Base-by-base conservation (phyloP, 2,888 invertebrate genomes). In the Ochropleura leucogaster region DNA sequence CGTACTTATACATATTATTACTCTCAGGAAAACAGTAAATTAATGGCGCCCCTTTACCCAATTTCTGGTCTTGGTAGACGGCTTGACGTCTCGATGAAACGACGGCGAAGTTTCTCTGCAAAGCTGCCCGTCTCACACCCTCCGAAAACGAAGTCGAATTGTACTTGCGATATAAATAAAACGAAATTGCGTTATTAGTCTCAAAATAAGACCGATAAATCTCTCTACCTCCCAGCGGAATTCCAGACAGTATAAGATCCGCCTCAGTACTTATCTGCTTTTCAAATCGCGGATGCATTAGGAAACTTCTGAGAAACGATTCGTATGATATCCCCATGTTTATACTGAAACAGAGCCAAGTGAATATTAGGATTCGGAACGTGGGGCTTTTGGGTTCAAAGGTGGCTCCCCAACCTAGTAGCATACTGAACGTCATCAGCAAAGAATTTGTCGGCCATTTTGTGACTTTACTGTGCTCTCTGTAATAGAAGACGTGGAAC, bases 211-310 rank as follows among this genome's bases (percentile, higher is more conserved):
- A 92, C 87, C 94, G 94, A 92, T 96, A 96, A 93, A 95, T 94
- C 93, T 93, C 94, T 85, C 96, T 93, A 80, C 96, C 96, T 89
- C 96, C 96, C 89, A 96, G 84, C 83, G 93, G 92, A 87, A 96
- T 94, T 83, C 92, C 88, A 80, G 94, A 95, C 90, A 91, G 91
- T 88, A 96, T 94, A 85, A 96, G 92, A 92, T 96, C 96, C 79
- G 90, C 85, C 89, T 95, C 95, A 78, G 89, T 94, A 82, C 93
- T 93, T 92, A 96, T 96, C 93, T 96, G 96, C 90, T 94, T 96
- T 88, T 95, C 95, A 88, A 94, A 96, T 89, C 96, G 93, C 80
- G 96, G 96, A 84, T 96, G 96, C 94, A 96, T 96, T 92, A 96
- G 88, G 90, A 96, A 96, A 89, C 93, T 96, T 90, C 96, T 93